phyloP scores from a whole-genome alignment of 2,888 invertebrate genomes.

The Hymenopus coronatus region DNA sequence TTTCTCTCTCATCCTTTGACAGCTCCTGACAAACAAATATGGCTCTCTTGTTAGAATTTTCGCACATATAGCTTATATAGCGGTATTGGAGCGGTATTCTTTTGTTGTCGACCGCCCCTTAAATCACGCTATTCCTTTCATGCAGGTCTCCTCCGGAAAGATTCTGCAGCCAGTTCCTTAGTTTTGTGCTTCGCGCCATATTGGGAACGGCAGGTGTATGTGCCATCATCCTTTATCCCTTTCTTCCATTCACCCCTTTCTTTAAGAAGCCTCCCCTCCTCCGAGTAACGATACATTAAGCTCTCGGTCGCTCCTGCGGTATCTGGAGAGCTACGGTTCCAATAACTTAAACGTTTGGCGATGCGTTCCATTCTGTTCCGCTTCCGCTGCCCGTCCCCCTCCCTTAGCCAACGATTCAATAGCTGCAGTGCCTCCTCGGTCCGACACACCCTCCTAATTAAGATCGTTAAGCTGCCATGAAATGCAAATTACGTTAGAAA shows the following conservation, averaged over 20 bases:
- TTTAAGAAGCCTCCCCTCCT: neutral
- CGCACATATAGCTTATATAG: neutral
- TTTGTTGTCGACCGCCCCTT: neutral
- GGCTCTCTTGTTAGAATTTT: neutral
- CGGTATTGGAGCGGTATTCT: neutral
- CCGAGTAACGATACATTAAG: neutral
- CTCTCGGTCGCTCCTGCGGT: neutral
- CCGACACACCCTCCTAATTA: conserved; percentile 43
- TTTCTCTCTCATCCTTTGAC: neutral
- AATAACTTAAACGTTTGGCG: neutral
- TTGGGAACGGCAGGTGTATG: neutral
- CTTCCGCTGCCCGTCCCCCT: neutral
- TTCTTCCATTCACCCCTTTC: neutral
- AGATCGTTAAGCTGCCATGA: conserved; percentile 48
- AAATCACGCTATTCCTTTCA: neutral
- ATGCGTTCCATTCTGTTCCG: neutral
- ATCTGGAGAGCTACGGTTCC: neutral
- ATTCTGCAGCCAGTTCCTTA: neutral
- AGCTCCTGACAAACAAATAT: neutral
- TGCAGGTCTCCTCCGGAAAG: neutral
- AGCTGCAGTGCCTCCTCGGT: conserved; percentile 9
- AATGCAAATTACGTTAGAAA: conserved; percentile 45
- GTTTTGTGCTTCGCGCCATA: neutral
- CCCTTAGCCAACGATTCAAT: conserved; percentile 21
- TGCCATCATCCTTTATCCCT: neutral